Conservation (phyloP, 2,888 invertebrate species). For the Aplocera efformata region DNA sequence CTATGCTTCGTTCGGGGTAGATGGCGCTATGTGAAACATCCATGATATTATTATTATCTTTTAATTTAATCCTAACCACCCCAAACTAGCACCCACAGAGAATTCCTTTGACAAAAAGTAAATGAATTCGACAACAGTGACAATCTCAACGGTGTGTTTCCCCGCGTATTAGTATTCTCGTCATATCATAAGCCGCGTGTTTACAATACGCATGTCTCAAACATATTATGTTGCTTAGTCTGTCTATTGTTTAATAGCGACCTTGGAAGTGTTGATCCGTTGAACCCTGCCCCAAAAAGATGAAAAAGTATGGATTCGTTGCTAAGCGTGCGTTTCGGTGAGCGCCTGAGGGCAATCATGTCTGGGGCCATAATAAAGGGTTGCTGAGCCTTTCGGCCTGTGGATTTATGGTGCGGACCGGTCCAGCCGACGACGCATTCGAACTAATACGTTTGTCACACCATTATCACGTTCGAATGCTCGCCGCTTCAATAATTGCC, state of each 20-base stretch:
- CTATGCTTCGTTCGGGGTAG: too few species aligned
- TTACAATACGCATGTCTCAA: conserved; percentile 51
- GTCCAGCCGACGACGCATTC: conserved; percentile 53
- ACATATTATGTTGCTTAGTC: conserved; percentile 47
- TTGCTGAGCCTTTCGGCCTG: conserved; percentile 64
- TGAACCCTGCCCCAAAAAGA: conserved; percentile 51
- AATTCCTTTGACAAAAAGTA: too few species aligned
- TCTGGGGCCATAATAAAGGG: conserved; percentile 76
- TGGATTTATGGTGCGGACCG: conserved; percentile 62
- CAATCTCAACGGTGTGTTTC: conserved; percentile 54
- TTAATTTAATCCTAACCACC: too few species aligned
- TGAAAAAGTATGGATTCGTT: conserved; percentile 57
- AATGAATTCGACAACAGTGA: conserved; percentile 46
- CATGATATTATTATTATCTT: too few species aligned
- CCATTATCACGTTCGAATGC: conserved; percentile 45
- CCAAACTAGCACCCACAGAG: too few species aligned
- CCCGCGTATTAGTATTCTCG: conserved; percentile 62
- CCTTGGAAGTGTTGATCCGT: conserved; percentile 45
- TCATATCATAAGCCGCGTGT: conserved; percentile 31
- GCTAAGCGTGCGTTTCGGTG: conserved; percentile 66
- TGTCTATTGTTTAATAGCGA: conserved; percentile 48
- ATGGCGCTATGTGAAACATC: too few species aligned
- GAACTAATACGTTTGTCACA: conserved; percentile 63
- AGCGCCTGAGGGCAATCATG: conserved; percentile 76
- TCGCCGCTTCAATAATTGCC: conserved; percentile 45